phyloP scores from a whole-genome alignment of 35 echinoderm and acorn worm genomes.

The Lytechinus variegatus region DNA sequence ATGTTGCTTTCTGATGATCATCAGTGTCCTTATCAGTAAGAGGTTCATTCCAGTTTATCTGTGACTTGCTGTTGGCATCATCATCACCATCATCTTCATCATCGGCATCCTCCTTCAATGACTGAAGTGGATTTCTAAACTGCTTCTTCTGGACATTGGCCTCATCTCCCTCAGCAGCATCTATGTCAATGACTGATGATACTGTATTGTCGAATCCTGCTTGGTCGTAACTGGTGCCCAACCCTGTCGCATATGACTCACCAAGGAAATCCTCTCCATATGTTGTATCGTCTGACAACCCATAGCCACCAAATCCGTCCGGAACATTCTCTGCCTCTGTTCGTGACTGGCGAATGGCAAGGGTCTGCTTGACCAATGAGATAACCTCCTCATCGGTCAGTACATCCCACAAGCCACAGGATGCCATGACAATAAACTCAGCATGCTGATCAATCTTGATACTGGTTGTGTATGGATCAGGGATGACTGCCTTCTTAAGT shows the following conservation, averaged over 20 bases:
- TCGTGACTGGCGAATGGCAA: constrained; percentile 9
- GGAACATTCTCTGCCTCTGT: neutral
- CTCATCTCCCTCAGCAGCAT: constrained; percentile 30
- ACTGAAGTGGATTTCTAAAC: neutral
- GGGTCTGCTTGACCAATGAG: constrained; percentile 66
- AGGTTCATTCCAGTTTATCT: constrained; percentile 42
- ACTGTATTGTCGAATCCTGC: constrained; percentile 40
- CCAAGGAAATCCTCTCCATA: constrained; percentile 40
- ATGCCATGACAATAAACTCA: constrained; percentile 92
- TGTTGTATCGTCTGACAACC: constrained; percentile 7
- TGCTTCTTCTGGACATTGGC: neutral
- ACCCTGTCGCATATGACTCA: neutral
- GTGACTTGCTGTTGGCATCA: constrained; percentile 16
- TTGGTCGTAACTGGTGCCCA: neutral
- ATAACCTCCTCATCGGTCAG: constrained; percentile 74
- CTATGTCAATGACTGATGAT: constrained; percentile 59
- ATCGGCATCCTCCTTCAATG: neutral
- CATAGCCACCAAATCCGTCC: neutral
- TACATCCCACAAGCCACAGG: constrained; percentile 90
- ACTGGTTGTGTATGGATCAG: constrained; percentile 85
- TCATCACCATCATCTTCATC: neutral
- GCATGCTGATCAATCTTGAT: constrained; percentile 86
- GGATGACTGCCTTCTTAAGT: constrained; percentile 83
- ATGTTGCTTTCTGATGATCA: neutral
- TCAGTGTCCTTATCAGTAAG: neutral